A percentile compares a stretch with the other conserved stretches of the same genome.
Evolutionary conservation across 2,888 invertebrate genomes (phyloP).

Genomic region (Strigamia transsilvanica): DNA sequence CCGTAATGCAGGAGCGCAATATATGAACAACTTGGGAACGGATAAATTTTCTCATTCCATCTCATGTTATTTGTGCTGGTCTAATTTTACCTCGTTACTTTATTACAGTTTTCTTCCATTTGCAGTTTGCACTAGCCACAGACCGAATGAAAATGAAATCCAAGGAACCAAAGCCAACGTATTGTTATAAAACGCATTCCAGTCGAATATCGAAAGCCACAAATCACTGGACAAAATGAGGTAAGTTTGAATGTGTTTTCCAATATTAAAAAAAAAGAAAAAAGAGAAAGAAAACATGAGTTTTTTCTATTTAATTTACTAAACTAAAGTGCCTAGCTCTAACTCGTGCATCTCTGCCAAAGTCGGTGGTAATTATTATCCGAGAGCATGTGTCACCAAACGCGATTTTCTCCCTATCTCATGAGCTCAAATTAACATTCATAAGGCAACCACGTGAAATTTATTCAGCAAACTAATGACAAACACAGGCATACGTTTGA

Average conservation of each 20-base stretch:
- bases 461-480: conserved; percentile 5
- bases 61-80: background rate
- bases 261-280: too few relatives aligned
- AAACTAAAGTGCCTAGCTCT: background rate
- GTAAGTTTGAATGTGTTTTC: background rate
- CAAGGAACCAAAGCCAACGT: background rate
- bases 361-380: conserved; percentile 4
- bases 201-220: background rate
- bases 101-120: conserved; percentile 9
- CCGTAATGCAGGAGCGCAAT: background rate
- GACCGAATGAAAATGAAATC: conserved; percentile 1
- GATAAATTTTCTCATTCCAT: background rate
- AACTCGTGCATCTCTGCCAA: background rate
- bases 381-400: background rate
- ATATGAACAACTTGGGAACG: background rate
- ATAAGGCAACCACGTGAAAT: conserved; percentile 16
- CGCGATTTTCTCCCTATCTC: background rate
- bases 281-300: too few relatives aligned
- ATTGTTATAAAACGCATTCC: conserved; percentile 3
- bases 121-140: background rate
- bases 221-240: background rate
- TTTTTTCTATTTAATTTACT: background rate
- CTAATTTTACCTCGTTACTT: background rate
- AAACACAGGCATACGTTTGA: conserved; percentile 3
- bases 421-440: conserved; percentile 19